These are phyloP conservation scores for Erethizon dorsatum DNA, from an alignment of 2,797 vertebrate genomes.

Conservation along the genomic window DNA sequence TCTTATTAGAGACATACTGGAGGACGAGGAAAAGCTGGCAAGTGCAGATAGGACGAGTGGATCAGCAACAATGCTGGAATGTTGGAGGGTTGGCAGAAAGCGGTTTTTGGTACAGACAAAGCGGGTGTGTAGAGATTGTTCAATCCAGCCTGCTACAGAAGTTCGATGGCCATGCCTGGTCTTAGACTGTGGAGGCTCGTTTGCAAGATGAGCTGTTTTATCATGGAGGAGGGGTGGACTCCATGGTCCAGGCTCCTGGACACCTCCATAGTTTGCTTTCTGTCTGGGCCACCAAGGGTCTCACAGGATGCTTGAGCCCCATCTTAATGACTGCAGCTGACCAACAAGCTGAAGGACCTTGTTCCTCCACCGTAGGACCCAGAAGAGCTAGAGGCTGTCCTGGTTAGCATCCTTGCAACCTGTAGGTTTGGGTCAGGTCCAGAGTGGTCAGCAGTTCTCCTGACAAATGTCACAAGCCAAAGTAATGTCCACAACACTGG, in stretches of 20 bases:
- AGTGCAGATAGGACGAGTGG: conserved; percentile 76
- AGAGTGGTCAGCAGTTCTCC: conserved; percentile 95
- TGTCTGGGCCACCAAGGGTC: conserved; percentile 86
- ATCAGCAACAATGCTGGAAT: conserved; percentile 83
- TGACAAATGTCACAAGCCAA: conserved; percentile 76
- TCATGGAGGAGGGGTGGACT: conserved; percentile 78
- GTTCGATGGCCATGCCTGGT: conserved; percentile 87
- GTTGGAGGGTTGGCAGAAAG: conserved; percentile 76
- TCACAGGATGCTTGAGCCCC: conserved; percentile 88
- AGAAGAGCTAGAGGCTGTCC: conserved; percentile 94
- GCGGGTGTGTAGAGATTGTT: conserved; percentile 81
- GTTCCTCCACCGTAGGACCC: conserved; percentile 94
- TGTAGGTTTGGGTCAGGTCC: conserved; percentile 95
- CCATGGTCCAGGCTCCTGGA: conserved; percentile 89
- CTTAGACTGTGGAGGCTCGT: conserved; percentile 84
- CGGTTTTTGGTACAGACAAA: conserved; percentile 70
- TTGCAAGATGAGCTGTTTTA: conserved; percentile 82
- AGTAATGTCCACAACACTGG: background rate
- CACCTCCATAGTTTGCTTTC: conserved; percentile 92
- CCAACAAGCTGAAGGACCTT: conserved; percentile 90
- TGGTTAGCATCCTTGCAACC: conserved; percentile 96
- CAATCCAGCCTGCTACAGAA: conserved; percentile 84
- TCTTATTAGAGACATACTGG: conserved; percentile 84
- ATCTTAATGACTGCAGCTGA: conserved; percentile 90
- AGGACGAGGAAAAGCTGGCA: conserved; percentile 80